phyloP scores from a whole-genome alignment of 2,888 invertebrate genomes.

The Julus scandinavius region DNA sequence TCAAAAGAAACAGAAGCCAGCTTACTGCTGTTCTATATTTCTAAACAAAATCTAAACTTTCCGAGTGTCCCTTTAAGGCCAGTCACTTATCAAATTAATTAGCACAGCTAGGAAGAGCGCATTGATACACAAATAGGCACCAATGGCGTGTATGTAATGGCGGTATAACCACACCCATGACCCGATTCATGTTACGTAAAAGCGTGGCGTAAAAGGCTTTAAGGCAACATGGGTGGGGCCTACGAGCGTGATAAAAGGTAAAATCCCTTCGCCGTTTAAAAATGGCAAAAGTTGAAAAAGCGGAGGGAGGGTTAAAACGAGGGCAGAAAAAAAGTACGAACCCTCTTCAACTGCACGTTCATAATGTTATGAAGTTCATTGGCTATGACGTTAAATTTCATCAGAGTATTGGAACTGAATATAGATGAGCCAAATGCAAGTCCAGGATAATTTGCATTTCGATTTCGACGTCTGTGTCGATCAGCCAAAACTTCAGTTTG shows the following conservation, averaged over 20 bases:
- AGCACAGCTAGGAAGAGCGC: not conserved
- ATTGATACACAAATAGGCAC: not conserved
- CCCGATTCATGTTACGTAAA: not conserved
- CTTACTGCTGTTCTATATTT: not conserved
- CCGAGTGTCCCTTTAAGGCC: not conserved
- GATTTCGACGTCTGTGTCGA: conserved; percentile 70
- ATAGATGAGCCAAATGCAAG: conserved; percentile 90
- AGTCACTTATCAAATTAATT: not conserved
- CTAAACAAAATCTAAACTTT: not conserved
- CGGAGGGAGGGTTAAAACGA: not conserved
- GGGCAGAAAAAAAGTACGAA: conserved; percentile 64
- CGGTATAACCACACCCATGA: not conserved
- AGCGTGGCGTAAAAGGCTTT: not conserved
- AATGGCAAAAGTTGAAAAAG: not conserved
- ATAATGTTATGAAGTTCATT: conserved; percentile 98
- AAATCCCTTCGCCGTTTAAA: not conserved
- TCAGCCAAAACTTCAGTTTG: conserved; percentile 89
- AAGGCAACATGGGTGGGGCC: not conserved
- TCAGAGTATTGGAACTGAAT: conserved; percentile 96
- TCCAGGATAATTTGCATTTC: conserved; percentile 93
- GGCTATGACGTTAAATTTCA: conserved; percentile 96
- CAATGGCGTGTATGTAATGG: not conserved
- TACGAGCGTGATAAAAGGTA: not conserved
- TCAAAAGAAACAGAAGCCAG: no score
- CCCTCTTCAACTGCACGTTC: conserved; percentile 96